Conservation (phyloP, 2,797 vertebrate genomes). For the Hylomyscus alleni region DNA sequence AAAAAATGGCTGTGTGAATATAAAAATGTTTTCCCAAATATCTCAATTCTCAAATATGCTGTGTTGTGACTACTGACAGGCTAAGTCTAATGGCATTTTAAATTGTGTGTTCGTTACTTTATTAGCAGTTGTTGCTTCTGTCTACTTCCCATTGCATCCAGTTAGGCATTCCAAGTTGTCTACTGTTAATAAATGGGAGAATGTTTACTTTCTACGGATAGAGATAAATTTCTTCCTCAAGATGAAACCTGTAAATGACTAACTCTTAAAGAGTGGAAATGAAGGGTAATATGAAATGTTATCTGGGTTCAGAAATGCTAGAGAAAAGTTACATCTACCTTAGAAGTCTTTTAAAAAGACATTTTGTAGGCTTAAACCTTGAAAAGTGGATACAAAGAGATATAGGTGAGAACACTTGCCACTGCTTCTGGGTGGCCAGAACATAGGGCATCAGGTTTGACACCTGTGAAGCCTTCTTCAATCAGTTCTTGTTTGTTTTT, state of each 20-base stretch:
- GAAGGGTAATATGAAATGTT: conserved; percentile 39
- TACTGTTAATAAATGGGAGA: conserved; percentile 41
- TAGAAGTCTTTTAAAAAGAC: conserved; percentile 28
- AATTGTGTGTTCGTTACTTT: conserved; percentile 71
- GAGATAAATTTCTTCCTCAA: conserved; percentile 17
- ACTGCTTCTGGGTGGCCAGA: not conserved
- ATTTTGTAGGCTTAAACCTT: not conserved
- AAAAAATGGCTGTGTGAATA: conserved; percentile 57
- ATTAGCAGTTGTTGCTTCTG: conserved; percentile 53
- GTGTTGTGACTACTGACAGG: conserved; percentile 72
- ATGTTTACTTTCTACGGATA: conserved; percentile 53
- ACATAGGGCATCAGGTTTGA: not conserved
- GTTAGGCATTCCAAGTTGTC: conserved; percentile 46
- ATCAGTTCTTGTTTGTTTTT: conserved; percentile 31
- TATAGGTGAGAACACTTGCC: not conserved
- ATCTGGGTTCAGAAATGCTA: conserved; percentile 43
- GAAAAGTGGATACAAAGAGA: conserved; percentile 43
- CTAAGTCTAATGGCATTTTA: conserved; percentile 67
- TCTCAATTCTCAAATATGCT: conserved; percentile 70
- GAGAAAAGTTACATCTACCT: conserved; percentile 16
- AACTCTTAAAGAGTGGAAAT: not conserved
- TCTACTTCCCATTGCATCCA: conserved; percentile 55
- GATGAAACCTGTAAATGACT: conserved; percentile 20
- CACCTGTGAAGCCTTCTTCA: not conserved
- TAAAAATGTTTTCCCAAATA: conserved; percentile 65